These are phyloP conservation scores for Pachyrhynchus sulphureomaculatus DNA, from an alignment of 1,140 invertebrate species.

Conservation along the genomic window DNA sequence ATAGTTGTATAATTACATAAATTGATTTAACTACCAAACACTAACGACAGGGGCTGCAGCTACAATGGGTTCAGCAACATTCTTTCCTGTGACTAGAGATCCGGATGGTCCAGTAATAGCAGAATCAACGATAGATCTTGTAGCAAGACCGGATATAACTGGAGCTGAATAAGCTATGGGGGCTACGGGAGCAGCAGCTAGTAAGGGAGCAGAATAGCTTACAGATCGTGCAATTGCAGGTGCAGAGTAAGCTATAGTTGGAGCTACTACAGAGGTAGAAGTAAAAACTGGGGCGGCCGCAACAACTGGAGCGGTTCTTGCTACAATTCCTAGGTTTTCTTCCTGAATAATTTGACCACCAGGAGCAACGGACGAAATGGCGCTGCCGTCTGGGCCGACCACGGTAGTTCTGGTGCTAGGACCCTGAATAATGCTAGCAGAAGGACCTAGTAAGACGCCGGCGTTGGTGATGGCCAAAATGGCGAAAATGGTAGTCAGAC, in stretches of 20 bases:
- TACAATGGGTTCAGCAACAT: neutral
- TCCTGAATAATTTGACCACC: no score
- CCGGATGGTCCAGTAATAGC: conserved; percentile 7
- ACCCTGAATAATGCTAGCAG: conserved; percentile 36
- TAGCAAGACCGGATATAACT: neutral
- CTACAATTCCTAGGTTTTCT: conserved; percentile 35
- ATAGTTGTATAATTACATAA: neutral
- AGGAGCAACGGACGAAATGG: conserved; percentile 32
- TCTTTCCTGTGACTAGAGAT: neutral
- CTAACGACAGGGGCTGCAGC: neutral
- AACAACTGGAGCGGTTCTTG: conserved; percentile 22
- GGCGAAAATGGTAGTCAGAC: neutral
- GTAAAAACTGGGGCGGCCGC: conserved; percentile 18
- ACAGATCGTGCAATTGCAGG: neutral
- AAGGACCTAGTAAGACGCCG: conserved; percentile 21
- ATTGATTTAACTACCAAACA: neutral
- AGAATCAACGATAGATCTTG: neutral
- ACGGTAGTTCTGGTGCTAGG: conserved; percentile 34
- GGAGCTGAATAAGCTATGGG: conserved; percentile 5
- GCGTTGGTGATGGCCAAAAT: conserved; percentile 27
- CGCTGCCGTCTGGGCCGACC: conserved; percentile 37
- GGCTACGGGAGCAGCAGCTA: neutral
- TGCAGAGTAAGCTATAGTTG: conserved; percentile 6
- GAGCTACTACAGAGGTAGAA: neutral
- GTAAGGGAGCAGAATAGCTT: conserved; percentile 1